A percentile compares a stretch with the other conserved stretches of the same genome.
These are phyloP conservation scores for Lutjanus campechanus DNA, from an alignment of 2,797 vertebrate species.

Conservation along the genomic window DNA sequence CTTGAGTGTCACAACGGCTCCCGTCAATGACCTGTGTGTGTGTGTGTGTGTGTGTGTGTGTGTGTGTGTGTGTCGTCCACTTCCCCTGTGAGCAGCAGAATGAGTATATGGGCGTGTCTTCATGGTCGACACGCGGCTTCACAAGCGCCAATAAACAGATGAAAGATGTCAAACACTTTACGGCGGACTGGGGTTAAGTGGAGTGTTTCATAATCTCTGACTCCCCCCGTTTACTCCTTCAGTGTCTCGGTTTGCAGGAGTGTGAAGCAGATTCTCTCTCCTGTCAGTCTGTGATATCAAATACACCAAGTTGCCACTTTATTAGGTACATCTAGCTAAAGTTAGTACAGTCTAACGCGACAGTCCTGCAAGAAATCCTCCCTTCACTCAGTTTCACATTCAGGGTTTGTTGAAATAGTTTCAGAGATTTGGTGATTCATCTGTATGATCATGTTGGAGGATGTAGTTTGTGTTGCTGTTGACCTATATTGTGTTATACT, in stretches of 20 bases:
- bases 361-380: no score
- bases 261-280: neutral
- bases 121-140: slow-evolving; percentile 17
- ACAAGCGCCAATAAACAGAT: slow-evolving; percentile 15
- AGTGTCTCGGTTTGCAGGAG: slow-evolving; percentile 8
- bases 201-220: neutral
- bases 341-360: no score
- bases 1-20: slow-evolving; percentile 56
- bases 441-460: neutral
- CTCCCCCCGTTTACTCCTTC: slow-evolving; percentile 7
- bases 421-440: no score
- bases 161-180: slow-evolving; percentile 44
- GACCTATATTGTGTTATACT: no score
- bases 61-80: neutral
- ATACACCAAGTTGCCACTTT: neutral
- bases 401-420: no score
- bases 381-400: no score
- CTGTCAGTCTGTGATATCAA: neutral
- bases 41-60: slow-evolving; percentile 18
- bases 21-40: slow-evolving; percentile 20
- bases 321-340: neutral
- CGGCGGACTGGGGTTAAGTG: slow-evolving; percentile 25
- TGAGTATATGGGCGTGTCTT: slow-evolving; percentile 34
- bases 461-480: neutral
- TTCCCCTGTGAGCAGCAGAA: slow-evolving; percentile 2